Evolutionary conservation across 2,888 invertebrate species (phyloP), one percentile per base, ranked within the genome.

Genomic region (Drosophila bunnanda): DNA sequence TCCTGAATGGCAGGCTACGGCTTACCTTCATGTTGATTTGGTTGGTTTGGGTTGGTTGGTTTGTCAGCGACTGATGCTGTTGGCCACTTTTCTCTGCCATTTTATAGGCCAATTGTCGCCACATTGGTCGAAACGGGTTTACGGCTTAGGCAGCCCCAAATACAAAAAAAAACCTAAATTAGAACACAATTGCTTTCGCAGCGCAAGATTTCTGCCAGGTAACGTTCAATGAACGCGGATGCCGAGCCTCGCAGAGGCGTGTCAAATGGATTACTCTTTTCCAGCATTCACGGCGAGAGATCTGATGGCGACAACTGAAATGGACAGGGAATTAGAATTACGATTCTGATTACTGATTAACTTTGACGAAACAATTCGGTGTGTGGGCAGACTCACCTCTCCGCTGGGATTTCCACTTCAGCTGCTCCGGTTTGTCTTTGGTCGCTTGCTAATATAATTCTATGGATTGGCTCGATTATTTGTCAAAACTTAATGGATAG

Each of bases 201-300:
- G 58, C 62, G 48, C 25, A 25, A 62, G 59, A 71, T 65, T 72
- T 72, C 34, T 69, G 74, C 66, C 55, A 15, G 52, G 68, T 75
- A 72, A 80, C 82, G 85, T 85, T 83, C 88, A 86, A 52, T 85
- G 85, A 85, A 85, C 84, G 84, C 88, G 84, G 88, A 87, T 85
- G 55, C 74, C 76, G 64, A 36, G 13, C 52, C 50, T 50, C 55
- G 62, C 70, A 64, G 38, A 62, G 62, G 78, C 88, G 75, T 85
- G 88, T 88, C 84, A 79, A 85, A 88, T 81, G 84, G 84, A 88
- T 85, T 88, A 85, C 62, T 73, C 61, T 73, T 74, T 78, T 28
- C 68, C 68, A 52, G 44, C 69, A 44, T 73, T 84, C 50, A 62
- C 53, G 75, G 20, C 80, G 73, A 69, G 28, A 44, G 43, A 44